A percentile compares a stretch with the other conserved stretches of the same genome.
Evolutionary conservation across 1,140 invertebrate genomes (phyloP).

Genomic region (Pseudomyrmex dendroicus): DNA sequence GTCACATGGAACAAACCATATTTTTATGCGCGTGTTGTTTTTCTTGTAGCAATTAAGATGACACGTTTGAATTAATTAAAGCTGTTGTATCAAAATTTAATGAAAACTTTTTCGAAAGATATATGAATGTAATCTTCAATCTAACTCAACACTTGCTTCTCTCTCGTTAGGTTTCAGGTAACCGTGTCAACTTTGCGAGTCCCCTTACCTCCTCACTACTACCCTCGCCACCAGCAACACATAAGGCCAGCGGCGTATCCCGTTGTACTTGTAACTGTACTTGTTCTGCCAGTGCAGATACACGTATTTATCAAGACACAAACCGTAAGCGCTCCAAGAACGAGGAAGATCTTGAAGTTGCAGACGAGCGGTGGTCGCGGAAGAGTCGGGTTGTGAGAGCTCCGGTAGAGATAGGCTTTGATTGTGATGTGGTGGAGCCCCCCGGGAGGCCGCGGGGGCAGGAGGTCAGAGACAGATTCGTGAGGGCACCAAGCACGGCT

Average conservation of each 20-base stretch:
- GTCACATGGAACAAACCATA: too few species aligned
- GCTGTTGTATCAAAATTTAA: too few species aligned
- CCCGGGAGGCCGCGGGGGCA: slow-evolving; percentile 78
- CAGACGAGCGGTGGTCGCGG: slow-evolving; percentile 51
- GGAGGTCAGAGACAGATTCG: slow-evolving; percentile 78
- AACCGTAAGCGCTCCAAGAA: slow-evolving; percentile 1
- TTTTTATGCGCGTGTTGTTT: too few species aligned
- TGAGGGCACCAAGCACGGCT: slow-evolving; percentile 79
- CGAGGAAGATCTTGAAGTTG: slow-evolving; percentile 31
- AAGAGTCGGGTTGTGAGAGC: slow-evolving; percentile 73
- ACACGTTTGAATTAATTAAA: too few species aligned
- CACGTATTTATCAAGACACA: neutral
- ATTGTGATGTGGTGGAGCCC: slow-evolving; percentile 83
- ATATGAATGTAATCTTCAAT: neutral
- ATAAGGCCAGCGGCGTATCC: neutral
- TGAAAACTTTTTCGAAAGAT: too few species aligned
- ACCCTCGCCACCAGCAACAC: neutral
- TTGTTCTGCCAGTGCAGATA: neutral
- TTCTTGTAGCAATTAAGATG: too few species aligned
- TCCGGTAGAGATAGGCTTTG: slow-evolving; percentile 73
- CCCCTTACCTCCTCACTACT: neutral
- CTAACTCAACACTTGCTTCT: neutral
- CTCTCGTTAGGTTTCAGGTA: slow-evolving; percentile 9
- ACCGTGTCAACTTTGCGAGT: neutral
- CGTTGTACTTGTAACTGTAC: neutral